Conservation (phyloP, 2,797 vertebrate species). For the Odontamblyopus lacepedii region DNA sequence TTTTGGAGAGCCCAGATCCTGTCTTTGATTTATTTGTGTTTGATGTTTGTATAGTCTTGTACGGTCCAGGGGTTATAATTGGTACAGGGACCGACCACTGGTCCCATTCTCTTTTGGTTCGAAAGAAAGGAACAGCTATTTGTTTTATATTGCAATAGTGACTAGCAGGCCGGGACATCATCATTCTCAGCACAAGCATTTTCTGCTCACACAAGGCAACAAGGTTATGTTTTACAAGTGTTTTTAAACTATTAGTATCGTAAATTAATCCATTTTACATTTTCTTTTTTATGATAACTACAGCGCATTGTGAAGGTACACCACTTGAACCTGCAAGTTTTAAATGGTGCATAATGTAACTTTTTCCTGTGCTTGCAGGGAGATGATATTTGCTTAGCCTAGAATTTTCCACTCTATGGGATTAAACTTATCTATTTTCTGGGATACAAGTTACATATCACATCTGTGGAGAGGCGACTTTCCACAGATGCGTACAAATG, state of each 20-base stretch:
- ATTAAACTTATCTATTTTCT: background rate
- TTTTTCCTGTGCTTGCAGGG: background rate
- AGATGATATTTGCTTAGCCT: background rate
- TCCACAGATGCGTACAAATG: background rate
- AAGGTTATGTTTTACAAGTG: slow-evolving; percentile 4
- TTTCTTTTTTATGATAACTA: background rate
- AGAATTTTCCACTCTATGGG: background rate
- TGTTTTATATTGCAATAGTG: slow-evolving; percentile 10
- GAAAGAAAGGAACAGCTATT: slow-evolving; percentile 2
- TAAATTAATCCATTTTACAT: background rate
- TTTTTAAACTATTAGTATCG: background rate
- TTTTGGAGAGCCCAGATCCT: background rate
- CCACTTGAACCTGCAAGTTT: background rate
- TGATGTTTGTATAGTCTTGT: slow-evolving; percentile 9
- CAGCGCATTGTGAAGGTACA: background rate
- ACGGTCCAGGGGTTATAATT: slow-evolving; percentile 8
- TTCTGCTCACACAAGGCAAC: background rate
- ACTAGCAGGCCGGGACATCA: background rate
- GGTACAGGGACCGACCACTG: slow-evolving; percentile 6
- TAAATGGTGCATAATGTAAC: background rate
- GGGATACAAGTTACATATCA: background rate
- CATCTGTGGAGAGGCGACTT: background rate
- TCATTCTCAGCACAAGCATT: too few species aligned
- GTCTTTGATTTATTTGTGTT: slow-evolving; percentile 5
- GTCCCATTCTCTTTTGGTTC: background rate